These are phyloP conservation scores for Leptinotarsa juncta DNA, from an alignment of 2,888 invertebrate species.

Conservation along the genomic window DNA sequence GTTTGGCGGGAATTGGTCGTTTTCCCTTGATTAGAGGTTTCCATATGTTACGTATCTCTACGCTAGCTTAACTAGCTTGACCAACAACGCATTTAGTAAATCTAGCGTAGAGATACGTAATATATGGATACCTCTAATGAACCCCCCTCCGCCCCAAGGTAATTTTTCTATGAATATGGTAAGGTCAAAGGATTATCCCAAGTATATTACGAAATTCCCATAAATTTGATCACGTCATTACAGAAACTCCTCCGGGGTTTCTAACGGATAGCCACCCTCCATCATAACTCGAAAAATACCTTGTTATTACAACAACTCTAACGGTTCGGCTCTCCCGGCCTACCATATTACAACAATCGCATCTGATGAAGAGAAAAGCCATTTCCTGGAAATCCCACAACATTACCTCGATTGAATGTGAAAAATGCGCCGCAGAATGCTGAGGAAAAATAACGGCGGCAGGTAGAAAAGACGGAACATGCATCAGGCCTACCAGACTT, in stretches of 20 bases:
- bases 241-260: not conserved
- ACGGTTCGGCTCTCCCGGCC: not conserved
- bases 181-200: no score
- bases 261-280: not conserved
- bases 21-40: no score
- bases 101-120: no score
- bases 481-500: slow-evolving; percentile 36
- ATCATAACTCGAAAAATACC: slow-evolving; percentile 1
- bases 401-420: slow-evolving; percentile 35
- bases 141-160: no score
- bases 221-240: not conserved
- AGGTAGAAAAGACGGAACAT: slow-evolving; percentile 34
- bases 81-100: no score
- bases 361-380: slow-evolving; percentile 38
- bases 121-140: no score
- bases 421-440: slow-evolving; percentile 35
- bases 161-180: no score
- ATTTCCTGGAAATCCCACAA: slow-evolving; percentile 33
- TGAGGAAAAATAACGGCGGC: slow-evolving; percentile 28
- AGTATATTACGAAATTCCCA: not conserved
- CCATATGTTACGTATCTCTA: no score
- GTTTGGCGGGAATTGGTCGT: no score
- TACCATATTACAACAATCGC: slow-evolving; percentile 28
- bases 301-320: not conserved
- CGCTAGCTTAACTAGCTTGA: no score